Evolutionary conservation across 37 sponge, comb jelly and placozoan genomes (phyloP), one percentile per base, ranked within the genome.

Genomic region (Theonella swinhoei): DNA sequence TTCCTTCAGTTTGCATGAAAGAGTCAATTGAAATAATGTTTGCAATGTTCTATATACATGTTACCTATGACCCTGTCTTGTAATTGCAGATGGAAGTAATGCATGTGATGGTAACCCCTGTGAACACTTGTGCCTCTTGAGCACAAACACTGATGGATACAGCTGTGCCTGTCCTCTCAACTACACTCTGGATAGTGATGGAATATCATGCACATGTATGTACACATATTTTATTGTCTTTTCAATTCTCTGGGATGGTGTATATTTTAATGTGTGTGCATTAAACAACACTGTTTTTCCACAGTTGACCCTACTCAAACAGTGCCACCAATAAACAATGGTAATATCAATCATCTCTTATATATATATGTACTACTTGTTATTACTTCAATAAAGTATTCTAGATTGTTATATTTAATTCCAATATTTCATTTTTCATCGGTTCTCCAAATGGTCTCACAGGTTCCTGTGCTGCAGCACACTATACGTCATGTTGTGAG

Each of bases 111-210:
- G n/a, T n/a, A n/a, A n/a, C n/a, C n/a, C n/a, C n/a, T 93, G 90
- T 61, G 80, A 82, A 60, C 93, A 88, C 73, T 2, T 92, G 26
- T 92, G 93, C 30, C 66, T 92, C 26, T 17, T 66, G 1, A 60
- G 77, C 7, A 60, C 79, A 29, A n/a, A 39, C 20, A 34, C 19
- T 1, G 39, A 3, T 1, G 42, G 34, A 29, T 77, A 81, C 81
- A 65, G 64, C 11, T 91, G 91, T 77, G 88, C 72, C 0, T 91
- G 91, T 67, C 60, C 69, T 24, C n/a, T 75, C 0, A 88, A 88
- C 0, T 17, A 8, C 60, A 9, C 1, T 23, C 34, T 76, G 3
- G 36, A 1, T 26, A 3, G 11, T 8, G 61, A 76, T 60, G 62
- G 62, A 28, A 29, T 20, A 28, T 29, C 25, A 2, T 76, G 76